These are phyloP conservation scores for Epizoanthus illoricatus DNA, from an alignment of 92 coral and sea anemone species.

Conservation along the genomic window DNA sequence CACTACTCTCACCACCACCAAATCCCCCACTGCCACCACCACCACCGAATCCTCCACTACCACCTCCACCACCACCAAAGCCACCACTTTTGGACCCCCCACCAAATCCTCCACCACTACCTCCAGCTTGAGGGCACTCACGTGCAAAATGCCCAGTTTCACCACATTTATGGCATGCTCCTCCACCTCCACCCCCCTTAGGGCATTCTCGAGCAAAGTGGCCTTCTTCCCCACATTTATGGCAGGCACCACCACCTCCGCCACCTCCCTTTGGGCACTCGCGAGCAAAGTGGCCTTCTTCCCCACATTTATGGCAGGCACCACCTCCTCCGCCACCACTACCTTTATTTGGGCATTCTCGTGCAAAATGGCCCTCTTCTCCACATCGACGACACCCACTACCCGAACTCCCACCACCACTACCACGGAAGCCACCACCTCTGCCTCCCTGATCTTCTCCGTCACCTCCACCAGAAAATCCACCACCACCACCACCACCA, in stretches of 20 bases:
- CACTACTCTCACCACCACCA: slow-evolving; percentile 28
- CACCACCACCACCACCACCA: slow-evolving; percentile 39
- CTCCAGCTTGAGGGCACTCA: slow-evolving; percentile 3
- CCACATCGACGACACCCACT: slow-evolving; percentile 59
- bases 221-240: slow-evolving; percentile 43
- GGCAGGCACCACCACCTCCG: slow-evolving; percentile 46
- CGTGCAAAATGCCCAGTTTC: slow-evolving; percentile 3
- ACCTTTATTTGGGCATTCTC: slow-evolving; percentile 39
- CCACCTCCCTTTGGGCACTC: slow-evolving; percentile 25
- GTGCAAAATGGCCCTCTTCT: slow-evolving; percentile 43
- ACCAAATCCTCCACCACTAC: background rate
- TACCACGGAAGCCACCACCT: slow-evolving; percentile 38
- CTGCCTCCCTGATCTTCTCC: slow-evolving; percentile 42
- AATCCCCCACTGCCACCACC: slow-evolving; percentile 17
- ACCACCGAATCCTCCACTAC: slow-evolving; percentile 36
- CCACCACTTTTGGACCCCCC: slow-evolving; percentile 18
- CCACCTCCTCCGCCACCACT: slow-evolving; percentile 46
- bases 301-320: slow-evolving; percentile 40
- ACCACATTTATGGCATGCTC: slow-evolving; percentile 3
- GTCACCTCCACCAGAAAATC: slow-evolving; percentile 41
- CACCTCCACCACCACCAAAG: slow-evolving; percentile 30
- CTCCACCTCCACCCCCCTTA: slow-evolving; percentile 46
- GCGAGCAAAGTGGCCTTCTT: slow-evolving; percentile 37
- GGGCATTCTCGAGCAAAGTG: slow-evolving; percentile 54
- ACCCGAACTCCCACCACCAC: slow-evolving; percentile 51